These are phyloP conservation scores for Vimba vimba DNA, from an alignment of 2,113 vertebrate genomes.

Conservation along the genomic window DNA sequence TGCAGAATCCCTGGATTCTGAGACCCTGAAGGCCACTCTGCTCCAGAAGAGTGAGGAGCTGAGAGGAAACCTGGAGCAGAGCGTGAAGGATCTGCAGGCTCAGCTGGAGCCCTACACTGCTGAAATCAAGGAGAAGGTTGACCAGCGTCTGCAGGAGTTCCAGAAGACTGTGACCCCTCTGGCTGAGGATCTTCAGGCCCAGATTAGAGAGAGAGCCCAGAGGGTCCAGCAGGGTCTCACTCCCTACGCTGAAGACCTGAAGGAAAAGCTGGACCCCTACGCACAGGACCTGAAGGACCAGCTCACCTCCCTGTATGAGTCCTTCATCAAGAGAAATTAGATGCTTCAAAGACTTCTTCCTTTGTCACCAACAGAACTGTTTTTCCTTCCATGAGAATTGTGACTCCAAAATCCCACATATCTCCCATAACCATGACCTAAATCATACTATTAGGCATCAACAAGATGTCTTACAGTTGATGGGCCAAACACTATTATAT, in stretches of 20 bases:
- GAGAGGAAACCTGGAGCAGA: slow-evolving; percentile 53
- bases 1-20: slow-evolving; percentile 61
- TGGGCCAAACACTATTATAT: neutral
- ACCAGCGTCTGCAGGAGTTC: slow-evolving; percentile 66
- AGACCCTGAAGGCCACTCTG: slow-evolving; percentile 57
- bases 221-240: slow-evolving; percentile 67
- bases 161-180: slow-evolving; percentile 67
- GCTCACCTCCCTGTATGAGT: slow-evolving; percentile 58
- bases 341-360: neutral
- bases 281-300: slow-evolving; percentile 63
- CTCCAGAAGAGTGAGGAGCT: slow-evolving; percentile 64
- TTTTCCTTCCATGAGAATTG: too few relatives aligned
- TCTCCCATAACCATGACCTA: slow-evolving; percentile 10
- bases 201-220: slow-evolving; percentile 56
- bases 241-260: slow-evolving; percentile 62
- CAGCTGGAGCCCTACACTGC: slow-evolving; percentile 62
- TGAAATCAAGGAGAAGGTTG: slow-evolving; percentile 65
- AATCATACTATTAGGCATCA: neutral
- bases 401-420: neutral
- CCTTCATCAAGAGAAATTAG: slow-evolving; percentile 63
- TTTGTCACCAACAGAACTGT: neutral
- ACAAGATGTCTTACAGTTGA: neutral
- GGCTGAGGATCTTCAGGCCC: slow-evolving; percentile 62
- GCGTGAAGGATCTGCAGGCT: slow-evolving; percentile 58
- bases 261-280: slow-evolving; percentile 57